Evolutionary conservation across 2,888 invertebrate genomes (phyloP), one percentile per base, ranked within the genome.

Genomic region (Eupeodes latifasciatus): DNA sequence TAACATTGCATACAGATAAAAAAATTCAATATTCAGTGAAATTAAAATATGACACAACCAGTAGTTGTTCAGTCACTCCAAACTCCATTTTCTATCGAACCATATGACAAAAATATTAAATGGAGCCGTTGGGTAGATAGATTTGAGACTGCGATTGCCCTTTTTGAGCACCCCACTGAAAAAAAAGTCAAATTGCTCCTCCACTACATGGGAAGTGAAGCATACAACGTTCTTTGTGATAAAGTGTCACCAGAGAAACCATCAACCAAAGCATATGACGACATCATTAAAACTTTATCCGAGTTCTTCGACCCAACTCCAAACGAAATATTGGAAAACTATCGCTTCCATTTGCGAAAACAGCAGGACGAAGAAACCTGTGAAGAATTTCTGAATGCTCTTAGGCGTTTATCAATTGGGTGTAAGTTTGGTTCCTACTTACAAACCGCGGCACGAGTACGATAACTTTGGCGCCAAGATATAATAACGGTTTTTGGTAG

Each of bases 61-160:
- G 55, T 55, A 55, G 55, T 55, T 3, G 55, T 55, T 2, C 55
- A 55, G 16, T 55, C 12, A 4, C 51, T 53, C 6, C 14, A 55
- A 55, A 55, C 55, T 19, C 55, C 55, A 55, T 55, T 55, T 55
- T 55, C 55, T 55, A 55, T 55, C 10, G 55, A 55, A 19, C 55
- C 55, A 19, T 55, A 19, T 19, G 19, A 55, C 19, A 55, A 55
- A 55, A 55, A 55, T 55, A 55, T 55, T 16, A 55, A 55, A 55
- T 19, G 55, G 55, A 55, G 19, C 19, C 19, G 55, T 19, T 55
- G 55, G 55, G 55, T 55, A 2, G 55, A 55, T 19, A 55, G 55
- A 55, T 55, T 55, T 55, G 55, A 55, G 55, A 55, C 55, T 53
- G 53, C 53, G n/a, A 53, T 53, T 53, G 53, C 53, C n/a, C 53